Evolutionary conservation across 1,140 invertebrate species (phyloP), one percentile per base, ranked within the genome.

Genomic region (Homalodisca vitripennis): DNA sequence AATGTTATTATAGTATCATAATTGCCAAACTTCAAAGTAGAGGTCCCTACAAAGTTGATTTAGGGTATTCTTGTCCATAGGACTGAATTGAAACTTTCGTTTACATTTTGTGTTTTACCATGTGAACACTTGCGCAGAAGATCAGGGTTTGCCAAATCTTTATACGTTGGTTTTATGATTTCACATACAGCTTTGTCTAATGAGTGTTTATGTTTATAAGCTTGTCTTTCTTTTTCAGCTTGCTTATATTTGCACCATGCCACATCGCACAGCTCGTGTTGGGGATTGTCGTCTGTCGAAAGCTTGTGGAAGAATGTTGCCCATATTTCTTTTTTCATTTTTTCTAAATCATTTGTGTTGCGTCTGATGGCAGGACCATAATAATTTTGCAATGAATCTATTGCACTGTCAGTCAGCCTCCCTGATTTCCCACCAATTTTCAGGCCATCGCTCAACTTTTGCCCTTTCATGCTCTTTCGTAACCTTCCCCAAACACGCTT

Each of bases 341-440:
- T 63, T 34, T 70, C 66, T 22, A 74, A 24, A 64, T 64, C 70
- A 55, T 76, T 68, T 12, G 68, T 30, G 71, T 77, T 65, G n/a
- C 74, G 66, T 17, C 73, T 67, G 65, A 77, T 77, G 6, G 73
- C 72, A 41, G 72, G 65, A 24, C 76, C 75, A 71, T 77, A 77
- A 66, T 77, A 77, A 30, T 55, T 64, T 22, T 72, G 62, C 20
- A 75, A 32, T 31, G 74, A 60, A 51, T 70, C 51, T 10, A 77
- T 76, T 13, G 69, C 24, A 67, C 48, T 72, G 51, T 71, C 71
- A 14, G 72, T 75, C 26, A 76, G 57, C 64, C 70, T 70, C 53
- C 71, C 72, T 53, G 20, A 6, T 66, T 72, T 72, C 71, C 68
- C 66, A 13, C 67, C 30, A 60, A 63, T 67, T 66, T 62, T 30